These are phyloP conservation scores for Drosophila mauritiana DNA, from an alignment of 1,140 invertebrate genomes.

Conservation along the genomic window DNA sequence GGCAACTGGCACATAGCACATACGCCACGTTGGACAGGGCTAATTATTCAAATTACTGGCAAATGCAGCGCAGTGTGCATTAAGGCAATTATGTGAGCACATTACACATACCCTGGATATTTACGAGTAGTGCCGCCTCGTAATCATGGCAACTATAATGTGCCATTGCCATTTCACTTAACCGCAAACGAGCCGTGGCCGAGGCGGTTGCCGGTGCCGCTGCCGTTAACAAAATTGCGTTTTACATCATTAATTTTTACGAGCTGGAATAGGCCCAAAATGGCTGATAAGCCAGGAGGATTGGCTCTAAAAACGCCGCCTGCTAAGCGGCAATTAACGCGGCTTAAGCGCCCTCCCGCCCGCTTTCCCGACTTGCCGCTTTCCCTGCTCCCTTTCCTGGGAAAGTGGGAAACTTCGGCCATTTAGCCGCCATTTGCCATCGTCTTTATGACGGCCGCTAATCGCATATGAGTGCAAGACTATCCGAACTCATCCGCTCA, in stretches of 20 bases:
- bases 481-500: conserved; percentile 16
- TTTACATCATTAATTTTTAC: conserved; percentile 83
- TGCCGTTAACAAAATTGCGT: conserved; percentile 82
- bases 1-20: conserved; percentile 47
- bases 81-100: conserved; percentile 65
- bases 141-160: conserved; percentile 53
- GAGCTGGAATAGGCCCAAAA: conserved; percentile 77
- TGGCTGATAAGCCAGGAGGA: conserved; percentile 70
- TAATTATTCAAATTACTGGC: conserved; percentile 74
- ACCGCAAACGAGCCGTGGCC: conserved; percentile 80
- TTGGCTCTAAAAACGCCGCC: conserved; percentile 21
- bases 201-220: conserved; percentile 69
- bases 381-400: conserved; percentile 5
- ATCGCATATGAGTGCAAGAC: conserved; percentile 52
- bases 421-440: conserved; percentile 50
- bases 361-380: not conserved
- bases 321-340: conserved; percentile 77
- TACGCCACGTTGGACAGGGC: conserved; percentile 68
- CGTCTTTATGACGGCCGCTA: conserved; percentile 52
- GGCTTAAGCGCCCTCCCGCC: conserved; percentile 48
- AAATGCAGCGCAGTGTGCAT: conserved; percentile 62
- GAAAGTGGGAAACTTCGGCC: conserved; percentile 46
- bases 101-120: conserved; percentile 50
- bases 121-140: conserved; percentile 60
- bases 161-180: conserved; percentile 81